Base-by-base conservation (phyloP, 2,113 vertebrate species). In the Colistium nudipinnis region DNA sequence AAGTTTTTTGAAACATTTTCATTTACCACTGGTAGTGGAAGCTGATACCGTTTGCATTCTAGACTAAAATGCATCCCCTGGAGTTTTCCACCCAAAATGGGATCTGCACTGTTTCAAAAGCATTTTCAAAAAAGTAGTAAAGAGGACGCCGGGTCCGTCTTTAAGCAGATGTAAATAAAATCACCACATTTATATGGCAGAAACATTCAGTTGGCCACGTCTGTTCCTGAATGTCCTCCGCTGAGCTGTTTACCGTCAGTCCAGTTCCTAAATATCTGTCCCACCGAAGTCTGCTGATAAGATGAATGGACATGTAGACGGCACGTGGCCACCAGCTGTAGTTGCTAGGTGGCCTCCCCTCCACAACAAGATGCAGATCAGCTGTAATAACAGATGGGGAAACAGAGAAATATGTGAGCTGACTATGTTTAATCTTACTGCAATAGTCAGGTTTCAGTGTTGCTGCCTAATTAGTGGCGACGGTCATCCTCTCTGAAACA, bases 251-350 rank as follows among this genome's bases (percentile, higher is more conserved):
- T 78, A 56, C 69, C 52, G 61, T n/a, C 12, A 79, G 55, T 80
- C 27, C 48, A 30, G 20, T 57, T 47, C 44, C 53, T 71, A 52
- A 79, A 60, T 73, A 79, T 71, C 39, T 48, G 51, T 75, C 66
- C 59, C 38, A 7, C 19, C 75, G 47, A 65, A 52, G 48, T n/a
- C 62, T 55, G 44, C 59, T 17, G 76, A 80, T 67, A 76, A 86
- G 83, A 87, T 22, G 25, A 79, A 89, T 77, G 79, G 31, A 76
- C 30, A 7, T 63, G 79, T 63, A 36, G 54, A 52, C 30, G 39
- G 65, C 85, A 84, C 74, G 62, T 87, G 85, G 80, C 74, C 30
- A 52, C 76, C 85, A 88, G 85, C 70, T 88, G 87, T 36, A 16
- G 76, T 64, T 60, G 45, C 70, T 51, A 55, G 83, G 66, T 81